Evolutionary conservation across 2,888 invertebrate species (phyloP).

Genomic region (Carterocephalus palaemon): DNA sequence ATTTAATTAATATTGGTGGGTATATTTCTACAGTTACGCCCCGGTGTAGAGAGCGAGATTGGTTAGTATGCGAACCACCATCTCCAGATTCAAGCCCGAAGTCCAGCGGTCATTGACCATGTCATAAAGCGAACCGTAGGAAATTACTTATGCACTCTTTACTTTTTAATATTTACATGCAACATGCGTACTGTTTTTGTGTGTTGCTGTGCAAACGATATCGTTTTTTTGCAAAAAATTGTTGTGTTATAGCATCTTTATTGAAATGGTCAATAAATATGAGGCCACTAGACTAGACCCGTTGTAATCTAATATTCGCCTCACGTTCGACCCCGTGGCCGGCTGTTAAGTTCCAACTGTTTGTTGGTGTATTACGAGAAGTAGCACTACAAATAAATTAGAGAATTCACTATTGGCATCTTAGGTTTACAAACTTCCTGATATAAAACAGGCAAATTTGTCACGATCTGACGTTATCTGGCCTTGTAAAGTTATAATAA

Average conservation of each 20-base stretch:
- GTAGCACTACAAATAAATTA: not conserved
- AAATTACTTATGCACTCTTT: slow-evolving; percentile 11
- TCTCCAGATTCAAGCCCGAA: slow-evolving; percentile 50
- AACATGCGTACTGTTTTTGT: slow-evolving; percentile 4
- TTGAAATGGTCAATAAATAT: slow-evolving; percentile 1
- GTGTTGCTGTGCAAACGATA: too few species aligned
- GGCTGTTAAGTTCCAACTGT: slow-evolving; percentile 17
- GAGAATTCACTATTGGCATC: not conserved
- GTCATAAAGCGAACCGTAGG: slow-evolving; percentile 27
- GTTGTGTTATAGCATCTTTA: too few species aligned
- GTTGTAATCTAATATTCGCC: slow-evolving; percentile 44
- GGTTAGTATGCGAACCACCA: slow-evolving; percentile 55
- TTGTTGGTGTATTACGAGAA: slow-evolving; percentile 16
- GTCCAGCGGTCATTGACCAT: slow-evolving; percentile 64
- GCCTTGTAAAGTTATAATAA: too few species aligned
- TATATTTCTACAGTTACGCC: not conserved
- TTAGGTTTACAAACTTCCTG: not conserved
- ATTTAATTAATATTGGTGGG: too few species aligned
- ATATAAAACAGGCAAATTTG: too few species aligned
- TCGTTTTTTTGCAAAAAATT: too few species aligned
- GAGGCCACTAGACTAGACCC: slow-evolving; percentile 29
- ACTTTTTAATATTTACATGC: slow-evolving; percentile 19
- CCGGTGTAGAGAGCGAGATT: slow-evolving; percentile 14
- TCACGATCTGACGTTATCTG: too few species aligned
- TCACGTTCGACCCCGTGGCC: slow-evolving; percentile 46